A percentile compares a stretch with the other conserved stretches of the same genome.
Conservation (phyloP, 2,888 invertebrate species). For the Entomobrya multifasciata region DNA sequence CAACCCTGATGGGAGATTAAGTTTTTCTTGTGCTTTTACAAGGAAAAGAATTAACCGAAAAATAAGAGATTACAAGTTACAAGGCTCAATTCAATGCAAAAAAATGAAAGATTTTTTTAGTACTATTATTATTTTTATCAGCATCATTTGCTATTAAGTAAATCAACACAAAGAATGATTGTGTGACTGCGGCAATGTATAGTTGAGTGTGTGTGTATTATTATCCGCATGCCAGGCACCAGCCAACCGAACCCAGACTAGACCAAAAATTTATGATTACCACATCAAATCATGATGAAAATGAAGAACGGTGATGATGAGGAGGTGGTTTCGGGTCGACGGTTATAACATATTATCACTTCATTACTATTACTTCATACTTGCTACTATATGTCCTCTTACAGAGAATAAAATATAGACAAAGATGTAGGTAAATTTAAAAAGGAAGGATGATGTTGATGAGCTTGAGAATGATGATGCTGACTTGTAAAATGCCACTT, state of each 20-base stretch:
- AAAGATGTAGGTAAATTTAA: neutral
- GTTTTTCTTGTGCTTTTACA: no score
- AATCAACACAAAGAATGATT: constrained; percentile 15
- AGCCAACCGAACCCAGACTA: neutral
- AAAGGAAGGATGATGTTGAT: neutral
- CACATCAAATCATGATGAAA: constrained; percentile 8
- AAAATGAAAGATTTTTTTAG: neutral
- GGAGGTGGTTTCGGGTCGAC: constrained; percentile 57
- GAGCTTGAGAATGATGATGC: neutral
- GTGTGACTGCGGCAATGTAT: no score
- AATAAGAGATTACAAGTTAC: no score
- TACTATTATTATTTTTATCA: constrained; percentile 14
- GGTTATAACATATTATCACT: constrained; percentile 48
- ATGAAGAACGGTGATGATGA: constrained; percentile 35
- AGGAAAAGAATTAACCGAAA: no score
- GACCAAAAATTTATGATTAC: constrained; percentile 42
- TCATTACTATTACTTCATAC: neutral
- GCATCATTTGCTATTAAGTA: constrained; percentile 16
- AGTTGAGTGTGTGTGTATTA: constrained; percentile 10
- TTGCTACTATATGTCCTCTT: neutral
- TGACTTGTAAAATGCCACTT: no score
- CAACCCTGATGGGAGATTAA: no score
- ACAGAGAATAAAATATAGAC: neutral
- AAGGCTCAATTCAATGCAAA: no score
- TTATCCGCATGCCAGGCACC: constrained; percentile 56